Evolutionary conservation across 2,888 invertebrate genomes (phyloP), one percentile per base, ranked within the genome.

Genomic region (Leucophora obtusa): DNA sequence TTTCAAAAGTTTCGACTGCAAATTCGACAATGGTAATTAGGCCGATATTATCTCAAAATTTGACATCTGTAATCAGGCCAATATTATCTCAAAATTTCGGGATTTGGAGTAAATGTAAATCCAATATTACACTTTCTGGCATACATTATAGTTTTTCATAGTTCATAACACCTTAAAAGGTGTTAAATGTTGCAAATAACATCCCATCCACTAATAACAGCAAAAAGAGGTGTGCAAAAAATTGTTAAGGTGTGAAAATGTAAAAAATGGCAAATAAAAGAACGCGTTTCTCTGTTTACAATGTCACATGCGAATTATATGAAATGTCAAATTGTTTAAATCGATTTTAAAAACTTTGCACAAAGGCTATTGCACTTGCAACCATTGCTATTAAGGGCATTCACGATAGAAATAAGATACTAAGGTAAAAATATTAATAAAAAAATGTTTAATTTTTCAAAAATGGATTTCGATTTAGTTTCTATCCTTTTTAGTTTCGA

Each of bases 101-200:
- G n/a, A n/a, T n/a, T n/a, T n/a, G n/a, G n/a, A n/a, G n/a, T n/a
- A n/a, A n/a, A n/a, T n/a, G n/a, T n/a, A n/a, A n/a, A n/a, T n/a
- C n/a, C n/a, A n/a, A n/a, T n/a, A n/a, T 33, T 15, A 17, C 54
- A 71, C 21, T 18, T 0, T 18, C 14, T 43, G 11, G 24, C 4
- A 53, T 60, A 17, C 17, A 15, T 50, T 24, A 18, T 2, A 28
- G 2, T 9, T 70, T 24, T 59, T 54, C 50, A 66, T 63, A 73
- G 58, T 73, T 69, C 63, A 58, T 7, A 28, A 65, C 73, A 73
- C 73, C 56, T 69, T 63, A 33, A 71, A 73, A 73, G 71, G 68
- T 73, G 78, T 65, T 79, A 79, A 79, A 70, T 79, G 65, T 74
- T 79, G 79, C 79, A 73, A 73, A 63, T 69, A 73, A 69, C 63